Evolutionary conservation across 1,140 invertebrate species (phyloP).

Genomic region (Yoshiicerus persimilis): DNA sequence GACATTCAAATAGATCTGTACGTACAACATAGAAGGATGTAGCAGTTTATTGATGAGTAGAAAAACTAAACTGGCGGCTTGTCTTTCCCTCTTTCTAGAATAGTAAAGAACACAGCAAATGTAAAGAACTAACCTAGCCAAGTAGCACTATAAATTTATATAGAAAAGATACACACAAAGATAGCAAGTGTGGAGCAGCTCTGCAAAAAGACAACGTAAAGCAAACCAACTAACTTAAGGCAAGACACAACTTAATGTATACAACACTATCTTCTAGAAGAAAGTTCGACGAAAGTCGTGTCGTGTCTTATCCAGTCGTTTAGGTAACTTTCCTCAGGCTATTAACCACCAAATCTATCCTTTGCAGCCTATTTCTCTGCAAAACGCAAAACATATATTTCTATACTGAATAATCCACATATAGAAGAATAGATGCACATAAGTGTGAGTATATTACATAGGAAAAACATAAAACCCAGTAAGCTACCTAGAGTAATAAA

Average conservation of each 20-base stretch:
- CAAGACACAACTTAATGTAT: background rate
- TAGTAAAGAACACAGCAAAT: background rate
- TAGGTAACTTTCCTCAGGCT: constrained; percentile 14
- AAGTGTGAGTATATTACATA: too few relatives aligned
- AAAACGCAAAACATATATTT: background rate
- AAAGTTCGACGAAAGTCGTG: constrained; percentile 11
- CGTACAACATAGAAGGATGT: background rate
- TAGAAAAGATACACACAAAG: background rate
- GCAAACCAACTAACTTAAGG: background rate
- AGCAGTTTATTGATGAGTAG: constrained; percentile 14
- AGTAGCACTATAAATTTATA: background rate
- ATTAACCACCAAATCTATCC: constrained; percentile 24
- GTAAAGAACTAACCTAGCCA: background rate
- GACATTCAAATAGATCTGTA: background rate
- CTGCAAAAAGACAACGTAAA: background rate
- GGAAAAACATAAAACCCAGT: too few relatives aligned
- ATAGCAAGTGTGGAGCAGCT: background rate
- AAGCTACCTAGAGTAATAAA: too few relatives aligned
- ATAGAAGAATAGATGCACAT: too few relatives aligned
- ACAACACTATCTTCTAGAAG: background rate
- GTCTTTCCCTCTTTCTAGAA: background rate
- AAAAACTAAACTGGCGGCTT: constrained; percentile 21
- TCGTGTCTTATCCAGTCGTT: constrained; percentile 23
- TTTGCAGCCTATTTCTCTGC: background rate
- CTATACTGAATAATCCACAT: too few relatives aligned